Conservation (phyloP, 2,888 invertebrate species). For the Ariolimax columbianus region DNA sequence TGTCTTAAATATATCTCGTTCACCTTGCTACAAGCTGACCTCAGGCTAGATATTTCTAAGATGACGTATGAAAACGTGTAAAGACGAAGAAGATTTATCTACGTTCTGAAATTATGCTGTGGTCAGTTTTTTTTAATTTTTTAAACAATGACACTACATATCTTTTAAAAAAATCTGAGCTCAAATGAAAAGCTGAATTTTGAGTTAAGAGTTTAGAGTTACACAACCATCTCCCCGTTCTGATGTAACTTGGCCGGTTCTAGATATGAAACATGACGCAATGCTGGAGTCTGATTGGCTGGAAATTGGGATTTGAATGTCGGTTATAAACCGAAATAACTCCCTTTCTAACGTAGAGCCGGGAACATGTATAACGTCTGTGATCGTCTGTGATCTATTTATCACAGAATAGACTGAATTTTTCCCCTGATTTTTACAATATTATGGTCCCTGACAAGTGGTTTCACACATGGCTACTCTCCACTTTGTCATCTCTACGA, state of each 20-base stretch:
- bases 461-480: background rate
- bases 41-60: too few relatives aligned
- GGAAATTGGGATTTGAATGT: slow-evolving; percentile 4
- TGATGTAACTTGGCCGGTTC: background rate
- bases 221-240: background rate
- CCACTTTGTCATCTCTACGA: background rate
- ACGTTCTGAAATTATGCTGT: too few relatives aligned
- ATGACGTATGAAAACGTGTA: too few relatives aligned
- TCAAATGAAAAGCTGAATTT: too few relatives aligned
- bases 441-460: background rate
- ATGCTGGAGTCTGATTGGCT: slow-evolving; percentile 1
- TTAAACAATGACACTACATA: too few relatives aligned
- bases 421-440: background rate
- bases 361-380: background rate
- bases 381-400: background rate
- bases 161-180: too few relatives aligned
- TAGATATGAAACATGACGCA: slow-evolving; percentile 4
- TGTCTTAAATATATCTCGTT: too few relatives aligned
- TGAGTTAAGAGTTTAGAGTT: too few relatives aligned
- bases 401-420: background rate
- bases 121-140: too few relatives aligned
- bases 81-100: too few relatives aligned
- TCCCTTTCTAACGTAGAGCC: background rate
- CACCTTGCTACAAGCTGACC: too few relatives aligned
- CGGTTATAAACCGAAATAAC: background rate